Percentiles rank a stretch among this genome's conserved stretches.
Evolutionary conservation across 2,113 vertebrate species (phyloP).

Genomic region (Campylomormyrus numenius): DNA sequence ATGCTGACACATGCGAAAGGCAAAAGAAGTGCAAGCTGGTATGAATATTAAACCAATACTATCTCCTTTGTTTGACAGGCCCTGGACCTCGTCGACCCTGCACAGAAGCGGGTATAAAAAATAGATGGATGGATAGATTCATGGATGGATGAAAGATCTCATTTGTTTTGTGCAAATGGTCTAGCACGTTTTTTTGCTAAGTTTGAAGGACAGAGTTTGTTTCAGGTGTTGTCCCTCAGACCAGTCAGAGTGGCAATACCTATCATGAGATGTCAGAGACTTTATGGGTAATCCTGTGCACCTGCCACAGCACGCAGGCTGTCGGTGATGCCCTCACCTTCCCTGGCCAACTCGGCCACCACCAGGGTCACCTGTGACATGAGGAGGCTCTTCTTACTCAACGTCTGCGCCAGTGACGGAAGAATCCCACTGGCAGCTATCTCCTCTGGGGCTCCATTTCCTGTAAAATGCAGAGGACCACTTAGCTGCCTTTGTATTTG

Average conservation of each 20-base stretch:
- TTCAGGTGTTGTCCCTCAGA: not conserved
- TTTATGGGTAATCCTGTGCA: not conserved
- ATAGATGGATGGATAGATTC: not conserved
- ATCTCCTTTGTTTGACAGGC: not conserved
- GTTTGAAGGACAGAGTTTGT: not conserved
- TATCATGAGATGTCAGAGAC: not conserved
- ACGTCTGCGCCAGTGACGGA: constrained; percentile 54
- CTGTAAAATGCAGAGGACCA: constrained; percentile 39
- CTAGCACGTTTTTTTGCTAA: not conserved
- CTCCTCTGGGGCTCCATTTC: constrained; percentile 58
- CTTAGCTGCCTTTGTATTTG: not conserved
- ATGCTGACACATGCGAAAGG: not conserved
- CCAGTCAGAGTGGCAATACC: not conserved
- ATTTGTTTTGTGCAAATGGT: not conserved
- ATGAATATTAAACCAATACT: not conserved
- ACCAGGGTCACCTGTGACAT: constrained; percentile 65
- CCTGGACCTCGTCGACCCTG: not conserved
- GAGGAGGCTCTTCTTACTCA: constrained; percentile 54
- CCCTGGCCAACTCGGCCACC: constrained; percentile 73
- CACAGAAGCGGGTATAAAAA: not conserved
- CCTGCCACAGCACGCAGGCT: too few species aligned
- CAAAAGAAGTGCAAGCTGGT: not conserved
- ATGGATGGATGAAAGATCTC: not conserved
- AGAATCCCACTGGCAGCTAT: constrained; percentile 63
- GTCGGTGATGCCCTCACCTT: constrained; percentile 53